Percentiles rank a stretch among this genome's conserved stretches.
phyloP scores from a whole-genome alignment of 2,113 vertebrate genomes.

The Ictidomys tridecemlineatus region DNA sequence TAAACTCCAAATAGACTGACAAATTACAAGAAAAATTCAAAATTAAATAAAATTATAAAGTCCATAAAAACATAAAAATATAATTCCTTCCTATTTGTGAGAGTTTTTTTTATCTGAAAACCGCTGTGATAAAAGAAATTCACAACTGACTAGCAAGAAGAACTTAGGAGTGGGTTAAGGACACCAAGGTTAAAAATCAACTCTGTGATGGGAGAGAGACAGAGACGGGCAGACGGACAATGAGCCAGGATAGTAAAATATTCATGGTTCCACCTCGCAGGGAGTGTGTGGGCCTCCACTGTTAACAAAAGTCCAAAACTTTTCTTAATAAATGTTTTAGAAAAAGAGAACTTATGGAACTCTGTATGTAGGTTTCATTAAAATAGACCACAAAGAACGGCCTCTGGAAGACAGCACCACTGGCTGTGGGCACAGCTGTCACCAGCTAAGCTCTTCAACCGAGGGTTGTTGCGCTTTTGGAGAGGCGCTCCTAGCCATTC shows the following conservation, averaged over 20 bases:
- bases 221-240: fast-evolving
- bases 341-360: not conserved
- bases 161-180: not conserved
- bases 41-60: slow-evolving; percentile 15
- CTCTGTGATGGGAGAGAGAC: not conserved
- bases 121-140: not conserved
- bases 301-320: not conserved
- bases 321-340: not conserved
- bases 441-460: not conserved
- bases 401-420: not conserved
- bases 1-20: not conserved
- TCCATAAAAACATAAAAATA: not conserved
- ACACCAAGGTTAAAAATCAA: not conserved
- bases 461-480: not conserved
- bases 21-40: not conserved
- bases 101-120: slow-evolving; percentile 30
- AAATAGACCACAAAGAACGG: not conserved
- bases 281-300: not conserved
- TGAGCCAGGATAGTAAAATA: not conserved
- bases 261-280: not conserved
- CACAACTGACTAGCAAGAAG: not conserved
- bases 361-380: not conserved
- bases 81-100: not conserved
- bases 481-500: not conserved
- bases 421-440: not conserved